Evolutionary conservation across 2,113 vertebrate genomes (phyloP).

Genomic region (Balaenoptera acutorostrata): DNA sequence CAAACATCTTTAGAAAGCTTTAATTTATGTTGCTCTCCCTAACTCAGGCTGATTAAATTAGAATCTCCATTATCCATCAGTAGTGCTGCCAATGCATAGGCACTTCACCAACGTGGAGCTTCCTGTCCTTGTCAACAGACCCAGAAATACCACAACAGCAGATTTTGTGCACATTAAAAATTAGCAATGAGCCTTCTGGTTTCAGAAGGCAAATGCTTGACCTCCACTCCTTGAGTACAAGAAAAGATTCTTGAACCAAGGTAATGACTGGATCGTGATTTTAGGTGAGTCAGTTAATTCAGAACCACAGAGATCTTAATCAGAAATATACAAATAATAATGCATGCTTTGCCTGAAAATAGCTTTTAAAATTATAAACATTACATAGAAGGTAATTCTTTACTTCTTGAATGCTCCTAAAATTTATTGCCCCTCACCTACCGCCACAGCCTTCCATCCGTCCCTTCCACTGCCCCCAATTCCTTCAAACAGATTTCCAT

Average conservation of each 20-base stretch:
- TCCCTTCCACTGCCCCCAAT: neutral
- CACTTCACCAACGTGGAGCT: neutral
- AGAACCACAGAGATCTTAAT: neutral
- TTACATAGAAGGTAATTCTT: neutral
- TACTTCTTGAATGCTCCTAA: neutral
- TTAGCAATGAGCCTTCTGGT: neutral
- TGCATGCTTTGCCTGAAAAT: neutral
- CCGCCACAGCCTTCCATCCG: neutral
- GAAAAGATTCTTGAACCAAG: neutral
- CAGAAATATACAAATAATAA: neutral
- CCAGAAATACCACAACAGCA: constrained; percentile 1
- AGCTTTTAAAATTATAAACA: neutral
- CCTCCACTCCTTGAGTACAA: neutral
- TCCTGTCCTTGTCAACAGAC: constrained; percentile 42
- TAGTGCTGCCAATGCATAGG: neutral
- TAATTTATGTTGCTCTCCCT: constrained; percentile 26
- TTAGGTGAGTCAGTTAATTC: neutral
- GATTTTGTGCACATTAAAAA: neutral
- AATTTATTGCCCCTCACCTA: neutral
- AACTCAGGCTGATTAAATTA: constrained; percentile 41
- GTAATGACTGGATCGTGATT: neutral
- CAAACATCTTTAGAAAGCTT: constrained; percentile 47
- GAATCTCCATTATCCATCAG: constrained; percentile 39
- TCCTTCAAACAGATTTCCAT: neutral
- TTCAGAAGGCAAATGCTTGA: neutral